Percentiles rank a stretch among this genome's conserved stretches.
Evolutionary conservation across 1,140 invertebrate genomes (phyloP).

Genomic region (Penaeus indicus): DNA sequence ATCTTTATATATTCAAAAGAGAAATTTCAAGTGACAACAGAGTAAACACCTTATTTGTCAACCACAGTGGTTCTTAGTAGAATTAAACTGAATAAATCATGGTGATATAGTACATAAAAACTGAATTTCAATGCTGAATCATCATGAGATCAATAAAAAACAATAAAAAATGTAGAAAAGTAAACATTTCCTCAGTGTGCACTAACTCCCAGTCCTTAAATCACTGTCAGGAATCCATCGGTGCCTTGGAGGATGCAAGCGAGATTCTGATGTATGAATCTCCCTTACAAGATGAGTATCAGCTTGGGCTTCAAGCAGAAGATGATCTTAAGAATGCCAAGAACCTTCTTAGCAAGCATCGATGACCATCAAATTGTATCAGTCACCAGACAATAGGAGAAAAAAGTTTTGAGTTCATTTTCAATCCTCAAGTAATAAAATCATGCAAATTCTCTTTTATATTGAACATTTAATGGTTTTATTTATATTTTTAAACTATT

Average conservation of each 20-base stretch:
- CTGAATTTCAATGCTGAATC: not conserved
- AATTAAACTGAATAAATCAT: not conserved
- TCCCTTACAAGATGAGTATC: conserved; percentile 67
- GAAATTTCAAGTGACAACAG: not conserved
- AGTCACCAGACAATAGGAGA: too few species aligned
- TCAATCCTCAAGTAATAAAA: too few species aligned
- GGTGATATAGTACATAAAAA: not conserved
- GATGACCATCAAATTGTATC: not conserved
- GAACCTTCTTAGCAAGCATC: not conserved
- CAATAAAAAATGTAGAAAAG: not conserved
- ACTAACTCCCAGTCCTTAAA: not conserved
- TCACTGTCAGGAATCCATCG: conserved; percentile 41
- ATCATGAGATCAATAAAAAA: not conserved
- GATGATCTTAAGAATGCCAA: conserved; percentile 9
- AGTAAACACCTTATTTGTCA: not conserved
- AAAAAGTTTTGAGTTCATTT: too few species aligned
- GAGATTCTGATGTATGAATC: conserved; percentile 70
- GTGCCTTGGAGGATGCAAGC: conserved; percentile 64
- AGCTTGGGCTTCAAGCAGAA: conserved; percentile 55
- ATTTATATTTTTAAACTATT: too few species aligned
- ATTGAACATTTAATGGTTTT: too few species aligned
- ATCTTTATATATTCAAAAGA: too few species aligned
- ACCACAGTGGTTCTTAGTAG: not conserved
- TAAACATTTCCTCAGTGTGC: not conserved
- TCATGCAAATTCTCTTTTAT: too few species aligned